Evolutionary conservation across 2,797 vertebrate species (phyloP), one percentile per base, ranked within the genome.

Genomic region (Bradypodion pumilum): DNA sequence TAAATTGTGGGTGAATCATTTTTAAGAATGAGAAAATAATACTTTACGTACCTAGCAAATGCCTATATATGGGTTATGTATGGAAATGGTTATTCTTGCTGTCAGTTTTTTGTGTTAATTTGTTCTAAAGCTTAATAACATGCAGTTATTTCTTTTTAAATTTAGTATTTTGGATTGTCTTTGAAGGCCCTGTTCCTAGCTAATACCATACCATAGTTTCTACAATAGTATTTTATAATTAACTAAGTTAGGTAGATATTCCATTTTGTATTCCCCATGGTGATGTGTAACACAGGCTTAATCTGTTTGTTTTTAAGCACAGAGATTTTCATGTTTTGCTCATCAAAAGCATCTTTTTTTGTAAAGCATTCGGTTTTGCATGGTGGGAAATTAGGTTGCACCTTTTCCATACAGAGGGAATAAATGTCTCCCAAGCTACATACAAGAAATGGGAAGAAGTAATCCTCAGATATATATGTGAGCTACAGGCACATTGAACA

Each of bases 141-240:
- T 77, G 49, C 3, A 59, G 29, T 29, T 77, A 16, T 32, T 13
- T 37, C 16, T n/a, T 73, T 68, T 87, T 73, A 35, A 89, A 15
- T 27, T 62, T 42, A 87, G 63, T 72, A 78, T 91, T 90, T 88
- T 91, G 82, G 84, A 79, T 83, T 73, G 32, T 87, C 88, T 56
- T 0, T 0, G 89, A 29, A 84, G 56, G 25, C 56, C 75, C 15
- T 44, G 84, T 88, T 88, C 85, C 76, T 65, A 80, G 89, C 90
- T 44, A 92, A 4, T 68, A 78, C 59, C 23, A 37, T 49, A 1
- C 35, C 84, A 4, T 76, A 68, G 56, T 81, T 88, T 84, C 66
- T 80, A 0, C 46, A 60, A 23, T 29, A 78, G 56, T 27, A 59
- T 29, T 37, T n/a, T 75, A 42, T 40, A 91, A 62, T 86, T 88